phyloP scores from a whole-genome alignment of 2,797 vertebrate genomes.

The Acanthiza pusilla region DNA sequence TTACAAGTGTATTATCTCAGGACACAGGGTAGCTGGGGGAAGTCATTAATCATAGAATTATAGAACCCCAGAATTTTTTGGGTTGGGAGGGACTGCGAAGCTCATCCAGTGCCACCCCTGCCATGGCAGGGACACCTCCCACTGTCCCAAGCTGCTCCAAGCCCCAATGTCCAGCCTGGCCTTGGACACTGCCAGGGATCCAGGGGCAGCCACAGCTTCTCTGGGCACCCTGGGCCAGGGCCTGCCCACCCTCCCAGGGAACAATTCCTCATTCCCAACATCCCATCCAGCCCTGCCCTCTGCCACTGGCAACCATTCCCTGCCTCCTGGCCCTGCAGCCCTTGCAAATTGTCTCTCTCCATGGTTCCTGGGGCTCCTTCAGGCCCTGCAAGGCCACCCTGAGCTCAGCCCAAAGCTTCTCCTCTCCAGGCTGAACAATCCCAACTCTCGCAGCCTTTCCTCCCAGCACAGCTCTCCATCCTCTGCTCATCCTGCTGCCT shows the following conservation, averaged over 20 bases:
- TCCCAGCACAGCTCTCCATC: background rate
- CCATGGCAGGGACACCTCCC: background rate
- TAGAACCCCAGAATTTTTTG: background rate
- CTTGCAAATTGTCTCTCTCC: background rate
- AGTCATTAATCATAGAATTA: background rate
- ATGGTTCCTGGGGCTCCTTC: background rate
- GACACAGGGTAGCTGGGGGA: background rate
- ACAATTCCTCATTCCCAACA: accelerated
- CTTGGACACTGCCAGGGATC: background rate
- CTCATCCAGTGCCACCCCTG: accelerated
- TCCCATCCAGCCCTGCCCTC: background rate
- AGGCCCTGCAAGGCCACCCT: background rate
- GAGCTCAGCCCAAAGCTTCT: background rate
- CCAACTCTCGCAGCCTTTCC: background rate
- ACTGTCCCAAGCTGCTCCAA: background rate
- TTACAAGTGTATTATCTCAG: background rate
- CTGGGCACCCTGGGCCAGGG: background rate
- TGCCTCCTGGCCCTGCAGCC: accelerated
- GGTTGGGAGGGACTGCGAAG: accelerated
- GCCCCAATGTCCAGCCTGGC: background rate
- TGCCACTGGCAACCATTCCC: background rate
- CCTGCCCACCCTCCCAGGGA: background rate
- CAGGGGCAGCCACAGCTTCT: background rate
- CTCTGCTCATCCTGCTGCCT: background rate
- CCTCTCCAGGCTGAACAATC: background rate